phyloP scores from a whole-genome alignment of 2,113 vertebrate species.

The Psilopsiagon aurifrons region DNA sequence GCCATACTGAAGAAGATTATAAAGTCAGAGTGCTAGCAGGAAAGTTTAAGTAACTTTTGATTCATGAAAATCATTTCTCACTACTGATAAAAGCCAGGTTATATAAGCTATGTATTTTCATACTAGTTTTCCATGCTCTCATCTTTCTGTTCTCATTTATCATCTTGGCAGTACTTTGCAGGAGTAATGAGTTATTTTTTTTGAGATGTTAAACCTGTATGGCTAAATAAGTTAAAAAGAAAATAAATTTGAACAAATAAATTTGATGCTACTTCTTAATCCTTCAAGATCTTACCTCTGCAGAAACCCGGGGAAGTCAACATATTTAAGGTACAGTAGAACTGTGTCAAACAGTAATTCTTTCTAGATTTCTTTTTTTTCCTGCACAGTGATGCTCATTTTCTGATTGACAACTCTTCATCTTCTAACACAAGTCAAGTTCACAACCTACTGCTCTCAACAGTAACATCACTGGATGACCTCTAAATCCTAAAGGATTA shows the following conservation, averaged over 20 bases:
- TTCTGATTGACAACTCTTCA: constrained; percentile 3
- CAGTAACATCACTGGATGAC: neutral
- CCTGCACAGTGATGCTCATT: neutral
- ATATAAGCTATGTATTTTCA: neutral
- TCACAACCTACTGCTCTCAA: neutral
- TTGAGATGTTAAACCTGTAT: neutral
- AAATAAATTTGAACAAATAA: neutral
- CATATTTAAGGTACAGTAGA: neutral
- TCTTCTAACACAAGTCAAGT: constrained; percentile 12
- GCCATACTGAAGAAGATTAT: neutral
- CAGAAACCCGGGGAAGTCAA: neutral
- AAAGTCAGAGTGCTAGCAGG: neutral
- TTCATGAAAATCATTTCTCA: neutral
- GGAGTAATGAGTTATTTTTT: neutral
- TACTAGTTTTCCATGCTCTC: neutral
- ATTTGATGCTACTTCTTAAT: neutral
- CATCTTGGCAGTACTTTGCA: neutral
- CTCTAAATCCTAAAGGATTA: constrained; percentile 21
- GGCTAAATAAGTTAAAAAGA: neutral
- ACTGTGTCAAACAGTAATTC: neutral
- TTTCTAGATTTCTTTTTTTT: neutral
- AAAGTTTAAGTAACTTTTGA: constrained; percentile 2
- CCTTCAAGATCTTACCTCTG: neutral
- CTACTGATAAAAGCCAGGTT: neutral
- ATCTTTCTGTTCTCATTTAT: constrained; percentile 13